Conservation (phyloP, 2,888 invertebrate genomes). For the Drymonia ruficornis region DNA sequence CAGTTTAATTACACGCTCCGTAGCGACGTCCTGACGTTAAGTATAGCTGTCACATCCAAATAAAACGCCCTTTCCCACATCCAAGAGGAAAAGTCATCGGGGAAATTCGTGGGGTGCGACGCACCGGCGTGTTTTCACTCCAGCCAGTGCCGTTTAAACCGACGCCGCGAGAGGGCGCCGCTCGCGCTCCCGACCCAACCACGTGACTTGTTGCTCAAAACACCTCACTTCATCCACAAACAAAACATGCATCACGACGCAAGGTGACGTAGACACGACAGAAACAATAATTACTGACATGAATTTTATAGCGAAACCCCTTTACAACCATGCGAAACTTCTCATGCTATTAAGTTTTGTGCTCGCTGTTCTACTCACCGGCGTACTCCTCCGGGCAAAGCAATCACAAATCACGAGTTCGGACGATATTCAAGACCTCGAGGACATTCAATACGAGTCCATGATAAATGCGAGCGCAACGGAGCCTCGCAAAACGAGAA, state of each 20-base stretch:
- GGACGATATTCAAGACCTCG: constrained; percentile 52
- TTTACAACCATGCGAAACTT: constrained; percentile 72
- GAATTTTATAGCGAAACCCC: constrained; percentile 72
- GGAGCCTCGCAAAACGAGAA: constrained; percentile 67
- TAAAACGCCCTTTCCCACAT: constrained; percentile 61
- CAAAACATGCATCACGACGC: constrained; percentile 59
- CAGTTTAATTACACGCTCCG: constrained; percentile 40
- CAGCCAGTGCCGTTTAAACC: constrained; percentile 76
- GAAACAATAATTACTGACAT: constrained; percentile 57
- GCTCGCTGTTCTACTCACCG: constrained; percentile 61
- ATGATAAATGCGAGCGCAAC: constrained; percentile 69
- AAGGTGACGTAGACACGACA: constrained; percentile 51
- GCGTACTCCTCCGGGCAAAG: constrained; percentile 63
- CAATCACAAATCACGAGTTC: constrained; percentile 47
- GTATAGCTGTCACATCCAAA: constrained; percentile 60
- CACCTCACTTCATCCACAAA: constrained; percentile 38
- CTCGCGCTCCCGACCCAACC: constrained; percentile 53
- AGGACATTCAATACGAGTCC: constrained; percentile 61
- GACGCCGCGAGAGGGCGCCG: constrained; percentile 81
- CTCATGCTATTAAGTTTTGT: constrained; percentile 70
- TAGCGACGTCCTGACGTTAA: constrained; percentile 29
- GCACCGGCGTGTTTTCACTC: constrained; percentile 74
- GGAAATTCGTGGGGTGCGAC: constrained; percentile 82
- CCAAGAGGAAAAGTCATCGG: constrained; percentile 77
- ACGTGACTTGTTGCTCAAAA: constrained; percentile 78